A percentile compares a stretch with the other conserved stretches of the same genome.
phyloP scores from a whole-genome alignment of 2,888 invertebrate species.

The Machimus rusticus region DNA sequence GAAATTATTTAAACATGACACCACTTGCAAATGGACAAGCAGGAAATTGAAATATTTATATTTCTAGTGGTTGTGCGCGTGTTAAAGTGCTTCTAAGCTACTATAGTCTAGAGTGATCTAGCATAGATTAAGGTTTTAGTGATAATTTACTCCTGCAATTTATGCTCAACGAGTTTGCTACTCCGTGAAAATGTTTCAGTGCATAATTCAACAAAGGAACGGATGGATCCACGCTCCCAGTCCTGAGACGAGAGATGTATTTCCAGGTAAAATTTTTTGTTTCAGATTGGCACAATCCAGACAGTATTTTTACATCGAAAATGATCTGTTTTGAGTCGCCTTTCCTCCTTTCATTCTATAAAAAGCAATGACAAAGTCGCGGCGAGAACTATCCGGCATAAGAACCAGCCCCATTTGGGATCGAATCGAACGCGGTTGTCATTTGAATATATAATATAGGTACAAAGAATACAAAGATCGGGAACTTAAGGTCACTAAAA shows the following conservation, averaged over 20 bases:
- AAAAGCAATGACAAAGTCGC: no score
- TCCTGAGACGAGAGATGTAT: slow-evolving; percentile 75
- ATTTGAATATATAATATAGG: no score
- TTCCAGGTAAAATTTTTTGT: slow-evolving; percentile 70
- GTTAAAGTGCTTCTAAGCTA: slow-evolving; percentile 14
- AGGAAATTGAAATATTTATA: not conserved
- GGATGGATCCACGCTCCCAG: slow-evolving; percentile 77
- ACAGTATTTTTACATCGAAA: not conserved
- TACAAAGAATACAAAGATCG: no score
- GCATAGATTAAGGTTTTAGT: slow-evolving; percentile 4
- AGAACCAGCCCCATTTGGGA: no score
- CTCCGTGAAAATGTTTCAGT: slow-evolving; percentile 74
- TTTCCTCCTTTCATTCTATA: no score
- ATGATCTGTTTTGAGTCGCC: no score
- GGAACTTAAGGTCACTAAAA: no score
- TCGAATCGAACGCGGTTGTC: no score
- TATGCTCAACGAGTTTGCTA: not conserved
- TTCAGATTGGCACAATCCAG: not conserved
- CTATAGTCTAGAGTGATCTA: not conserved
- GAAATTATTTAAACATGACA: not conserved
- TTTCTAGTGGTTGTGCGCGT: not conserved
- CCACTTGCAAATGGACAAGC: not conserved
- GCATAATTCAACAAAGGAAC: slow-evolving; percentile 81
- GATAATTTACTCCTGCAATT: not conserved
- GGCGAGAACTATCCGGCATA: no score